Base-by-base conservation (phyloP, 2,113 vertebrate species). In the Vicugna pacos region DNA sequence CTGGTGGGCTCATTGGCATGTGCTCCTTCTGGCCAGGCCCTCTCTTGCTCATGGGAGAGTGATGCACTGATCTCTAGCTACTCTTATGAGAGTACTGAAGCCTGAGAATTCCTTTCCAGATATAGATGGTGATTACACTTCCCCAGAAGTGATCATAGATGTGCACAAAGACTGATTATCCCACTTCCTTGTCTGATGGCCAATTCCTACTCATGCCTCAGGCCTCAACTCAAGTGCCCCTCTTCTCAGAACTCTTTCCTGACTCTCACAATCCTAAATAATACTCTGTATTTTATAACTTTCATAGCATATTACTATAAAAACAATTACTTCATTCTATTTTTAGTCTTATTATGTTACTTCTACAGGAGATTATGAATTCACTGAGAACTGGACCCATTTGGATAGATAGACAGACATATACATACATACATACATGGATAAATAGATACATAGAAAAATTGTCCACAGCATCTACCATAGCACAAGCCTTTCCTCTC, bases 31-130 rank as follows among this genome's bases (percentile, higher is more conserved):
- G 20, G 48, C 0, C 38, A 52, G 35, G n/a, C 6, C 16, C 3
- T 35, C 22, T 54, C n/a, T 24, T 48, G n/a, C 10, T 91, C 26
- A 8, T 6, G 0, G 0, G 10, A 2, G 3, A 60, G 35, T 20
- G 20, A 14, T 9, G 1, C 2, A 2, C 12, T n/a, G 42, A 10
- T 52, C 6, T 83, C 28, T 84, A 32, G 58, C 32, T 48, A 30
- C 6, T 32, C 22, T 79, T 64, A 13, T 12, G n/a, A 64, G 22
- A 75, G 10, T 0, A 75, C 28, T n/a, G 56, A 82, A 73, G 17
- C 4, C 56, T 50, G 13, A 10, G 24, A 35, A 73, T 10, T 69
- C n/a, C 8, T 79, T 22, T 79, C 26, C 13, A 28, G 46, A 19
- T 58, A 30, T 67, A 9, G 1, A 20, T 30, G 48, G 19, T 52